Base-by-base conservation (phyloP, 37 sponge, comb jelly and placozoan genomes). In the Cliona cf. orientalis region DNA sequence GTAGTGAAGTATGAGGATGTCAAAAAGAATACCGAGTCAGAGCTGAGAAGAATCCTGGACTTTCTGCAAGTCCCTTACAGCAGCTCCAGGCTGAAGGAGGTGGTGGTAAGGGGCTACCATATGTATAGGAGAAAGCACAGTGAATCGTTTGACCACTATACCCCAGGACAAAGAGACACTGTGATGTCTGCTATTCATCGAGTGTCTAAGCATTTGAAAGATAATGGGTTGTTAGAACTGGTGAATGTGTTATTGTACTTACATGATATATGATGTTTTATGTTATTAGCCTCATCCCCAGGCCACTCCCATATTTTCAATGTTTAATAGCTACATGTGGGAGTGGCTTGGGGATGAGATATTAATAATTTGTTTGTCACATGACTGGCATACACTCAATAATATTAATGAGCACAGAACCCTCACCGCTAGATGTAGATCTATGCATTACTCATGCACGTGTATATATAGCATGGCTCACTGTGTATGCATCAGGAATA, bases 41-140 rank as follows among this genome's bases (percentile, higher is more conserved):
- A 69, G 58, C 58, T 58, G 11, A 31, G 58, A 71, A 56, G 49
- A 58, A 69, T 80, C 23, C 71, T 69, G 23, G 40, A 80, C 41
- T 69, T 80, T 39, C 37, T 80, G 29, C 80, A 80, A 1, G 55
- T 80, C 43, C 80, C 80, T 35, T 69, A 80, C 71, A 70, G 59
- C 59, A 28, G 40, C 14, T 28, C 66, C 23, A 58, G 46, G 78
- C 21, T 81, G 33, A 32, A 71, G 35, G 26, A 3, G 40, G 61
- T 81, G 42, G 61, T 81, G 31, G 29, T 43, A 5, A 41, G 43
- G 40, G 83, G 74, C 0, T 82, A 73, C 74, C 72, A 21, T 2
- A 42, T 34, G 38, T 85, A 68, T 61, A 58, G 69, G 43, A 69
- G 86, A 57, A 2, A 49, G 0, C 70, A 70, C 25, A 29, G 31